A percentile compares a stretch with the other conserved stretches of the same genome.
Evolutionary conservation across 2,888 invertebrate species (phyloP).

Genomic region (Papilio demoleus): DNA sequence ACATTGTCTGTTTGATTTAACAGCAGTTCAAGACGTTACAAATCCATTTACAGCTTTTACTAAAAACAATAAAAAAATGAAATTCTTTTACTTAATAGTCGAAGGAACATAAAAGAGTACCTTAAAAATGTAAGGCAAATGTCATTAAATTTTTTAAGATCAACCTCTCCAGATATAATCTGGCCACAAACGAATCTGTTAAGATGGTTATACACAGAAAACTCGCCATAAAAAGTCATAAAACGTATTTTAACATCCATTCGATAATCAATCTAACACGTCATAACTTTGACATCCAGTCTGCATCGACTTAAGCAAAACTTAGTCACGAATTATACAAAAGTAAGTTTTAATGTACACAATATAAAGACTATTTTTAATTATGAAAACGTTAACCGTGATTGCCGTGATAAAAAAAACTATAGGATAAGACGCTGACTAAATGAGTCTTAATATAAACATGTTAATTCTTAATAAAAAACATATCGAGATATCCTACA

Average conservation of each 20-base stretch:
- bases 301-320: conserved; percentile 69
- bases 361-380: conserved; percentile 50
- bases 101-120: conserved; percentile 11
- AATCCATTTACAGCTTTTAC: neutral
- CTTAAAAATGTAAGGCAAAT: conserved; percentile 26
- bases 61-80: neutral
- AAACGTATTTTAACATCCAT: conserved; percentile 84
- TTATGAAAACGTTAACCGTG: conserved; percentile 41
- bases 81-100: conserved; percentile 21
- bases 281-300: conserved; percentile 83
- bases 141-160: conserved; percentile 39
- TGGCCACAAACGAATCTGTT: conserved; percentile 72
- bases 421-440: conserved; percentile 65
- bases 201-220: conserved; percentile 72
- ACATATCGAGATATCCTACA: conserved; percentile 64
- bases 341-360: conserved; percentile 49
- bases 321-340: conserved; percentile 48
- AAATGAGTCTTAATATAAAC: conserved; percentile 80
- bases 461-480: conserved; percentile 81
- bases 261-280: conserved; percentile 85
- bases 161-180: conserved; percentile 51
- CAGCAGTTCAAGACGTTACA: no score
- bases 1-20: no score
- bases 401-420: conserved; percentile 62
- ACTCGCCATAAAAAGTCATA: conserved; percentile 80